A percentile compares a stretch with the other conserved stretches of the same genome.
phyloP scores from a whole-genome alignment of 2,888 invertebrate genomes.

The Tanytarsus gracilentus region DNA sequence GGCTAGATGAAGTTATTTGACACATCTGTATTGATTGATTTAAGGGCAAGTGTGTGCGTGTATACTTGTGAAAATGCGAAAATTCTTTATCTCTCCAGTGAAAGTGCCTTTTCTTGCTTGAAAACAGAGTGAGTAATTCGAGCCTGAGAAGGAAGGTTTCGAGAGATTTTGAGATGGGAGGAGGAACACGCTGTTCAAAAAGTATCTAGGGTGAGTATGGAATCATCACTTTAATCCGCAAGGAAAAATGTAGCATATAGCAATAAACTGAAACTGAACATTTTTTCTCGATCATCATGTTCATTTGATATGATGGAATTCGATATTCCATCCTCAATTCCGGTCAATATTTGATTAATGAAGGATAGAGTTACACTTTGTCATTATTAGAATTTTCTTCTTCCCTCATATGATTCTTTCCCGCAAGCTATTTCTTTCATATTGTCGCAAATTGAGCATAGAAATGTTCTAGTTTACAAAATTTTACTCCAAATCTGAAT shows the following conservation, averaged over 20 bases:
- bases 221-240: not conserved
- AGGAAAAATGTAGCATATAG: not conserved
- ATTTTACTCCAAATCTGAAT: not conserved
- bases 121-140: too few relatives aligned
- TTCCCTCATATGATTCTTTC: not conserved
- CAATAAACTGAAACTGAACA: slow-evolving; percentile 17
- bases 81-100: too few relatives aligned
- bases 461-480: not conserved
- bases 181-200: not conserved
- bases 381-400: slow-evolving; percentile 2
- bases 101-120: too few relatives aligned
- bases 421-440: not conserved
- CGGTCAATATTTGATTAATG: slow-evolving; percentile 19
- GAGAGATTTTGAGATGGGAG: not conserved
- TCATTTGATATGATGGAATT: slow-evolving; percentile 9
- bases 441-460: too few relatives aligned
- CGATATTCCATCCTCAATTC: not conserved
- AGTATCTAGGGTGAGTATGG: not conserved
- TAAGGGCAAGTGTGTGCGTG: not conserved
- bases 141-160: too few relatives aligned
- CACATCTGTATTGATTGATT: not conserved
- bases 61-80: too few relatives aligned
- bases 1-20: not conserved
- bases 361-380: slow-evolving; percentile 4
- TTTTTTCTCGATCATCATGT: slow-evolving; percentile 5